Percentiles rank a stretch among this genome's conserved stretches.
Conservation (phyloP, 23 tunicate genomes). For the Trididemnum clinides region DNA sequence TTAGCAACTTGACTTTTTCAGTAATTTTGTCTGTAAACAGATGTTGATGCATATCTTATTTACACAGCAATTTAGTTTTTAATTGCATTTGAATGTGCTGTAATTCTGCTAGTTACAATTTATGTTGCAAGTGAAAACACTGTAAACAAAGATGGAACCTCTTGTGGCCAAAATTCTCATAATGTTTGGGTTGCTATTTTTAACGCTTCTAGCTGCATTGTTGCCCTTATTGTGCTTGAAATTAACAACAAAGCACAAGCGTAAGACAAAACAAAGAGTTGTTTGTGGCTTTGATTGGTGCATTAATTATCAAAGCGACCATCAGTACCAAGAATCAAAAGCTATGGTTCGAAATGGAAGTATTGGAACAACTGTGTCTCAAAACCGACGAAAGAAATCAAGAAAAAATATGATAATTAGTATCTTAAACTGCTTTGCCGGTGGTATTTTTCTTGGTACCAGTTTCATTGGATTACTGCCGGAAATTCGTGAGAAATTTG, state of each 20-base stretch:
- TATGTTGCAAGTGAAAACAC: no score
- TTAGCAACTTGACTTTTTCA: no score
- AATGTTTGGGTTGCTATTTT: constrained; percentile 64
- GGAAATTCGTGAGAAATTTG: constrained; percentile 80
- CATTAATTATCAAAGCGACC: neutral
- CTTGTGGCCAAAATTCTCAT: constrained; percentile 62
- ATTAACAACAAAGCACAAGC: neutral
- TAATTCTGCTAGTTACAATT: no score
- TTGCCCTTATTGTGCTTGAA: constrained; percentile 62
- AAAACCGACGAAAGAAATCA: neutral
- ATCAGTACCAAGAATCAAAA: neutral
- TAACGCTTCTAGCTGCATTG: constrained; percentile 70
- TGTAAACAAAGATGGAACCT: constrained; percentile 36
- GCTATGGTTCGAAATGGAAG: neutral
- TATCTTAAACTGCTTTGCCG: constrained; percentile 79
- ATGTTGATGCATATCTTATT: no score
- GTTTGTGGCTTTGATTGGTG: neutral
- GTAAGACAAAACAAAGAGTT: neutral
- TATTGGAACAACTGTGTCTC: neutral
- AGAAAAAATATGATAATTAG: constrained; percentile 27
- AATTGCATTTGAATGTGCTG: no score
- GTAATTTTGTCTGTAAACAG: no score
- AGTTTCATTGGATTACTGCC: constrained; percentile 81
- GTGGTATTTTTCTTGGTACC: constrained; percentile 86
- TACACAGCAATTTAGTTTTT: no score